Evolutionary conservation across 2,797 vertebrate species (phyloP).

Genomic region (Crenichthys baileyi): DNA sequence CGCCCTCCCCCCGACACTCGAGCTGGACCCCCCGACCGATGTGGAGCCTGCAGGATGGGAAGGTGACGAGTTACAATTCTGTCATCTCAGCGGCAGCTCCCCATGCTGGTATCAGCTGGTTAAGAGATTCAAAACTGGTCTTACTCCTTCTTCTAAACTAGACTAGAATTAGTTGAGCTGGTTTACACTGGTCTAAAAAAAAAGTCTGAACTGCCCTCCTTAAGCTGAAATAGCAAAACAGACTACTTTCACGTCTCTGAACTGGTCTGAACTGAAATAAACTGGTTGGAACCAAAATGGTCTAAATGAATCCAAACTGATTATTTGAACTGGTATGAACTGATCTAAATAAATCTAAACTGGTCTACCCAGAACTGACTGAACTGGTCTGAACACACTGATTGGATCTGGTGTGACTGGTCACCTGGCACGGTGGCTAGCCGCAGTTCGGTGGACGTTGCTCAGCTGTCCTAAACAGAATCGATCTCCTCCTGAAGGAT

Average conservation of each 20-base stretch:
- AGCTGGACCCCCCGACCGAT: conserved; percentile 76
- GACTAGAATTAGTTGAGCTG: neutral
- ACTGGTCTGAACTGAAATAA: too few species aligned
- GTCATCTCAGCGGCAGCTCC: too few species aligned
- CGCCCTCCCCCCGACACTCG: conserved; percentile 76
- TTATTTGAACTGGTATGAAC: neutral
- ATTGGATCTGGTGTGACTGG: neutral
- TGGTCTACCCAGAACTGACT: neutral
- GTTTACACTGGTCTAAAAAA: neutral
- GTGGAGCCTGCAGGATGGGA: conserved; percentile 64
- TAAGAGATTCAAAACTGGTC: neutral
- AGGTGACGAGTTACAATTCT: neutral
- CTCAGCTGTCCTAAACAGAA: conserved; percentile 82
- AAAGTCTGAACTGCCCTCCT: neutral
- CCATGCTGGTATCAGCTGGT: neutral
- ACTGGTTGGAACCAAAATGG: neutral
- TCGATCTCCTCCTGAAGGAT: conserved; percentile 78
- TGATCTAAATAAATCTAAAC: too few species aligned
- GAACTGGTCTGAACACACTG: neutral
- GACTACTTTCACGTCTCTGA: too few species aligned
- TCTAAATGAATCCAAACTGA: neutral
- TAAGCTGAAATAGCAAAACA: too few species aligned
- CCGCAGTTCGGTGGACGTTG: conserved; percentile 75
- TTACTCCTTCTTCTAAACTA: neutral
- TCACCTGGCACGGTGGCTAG: conserved; percentile 77